These are phyloP conservation scores for Chaunax sp. DNA, from an alignment of 2,797 vertebrate species.

Conservation along the genomic window DNA sequence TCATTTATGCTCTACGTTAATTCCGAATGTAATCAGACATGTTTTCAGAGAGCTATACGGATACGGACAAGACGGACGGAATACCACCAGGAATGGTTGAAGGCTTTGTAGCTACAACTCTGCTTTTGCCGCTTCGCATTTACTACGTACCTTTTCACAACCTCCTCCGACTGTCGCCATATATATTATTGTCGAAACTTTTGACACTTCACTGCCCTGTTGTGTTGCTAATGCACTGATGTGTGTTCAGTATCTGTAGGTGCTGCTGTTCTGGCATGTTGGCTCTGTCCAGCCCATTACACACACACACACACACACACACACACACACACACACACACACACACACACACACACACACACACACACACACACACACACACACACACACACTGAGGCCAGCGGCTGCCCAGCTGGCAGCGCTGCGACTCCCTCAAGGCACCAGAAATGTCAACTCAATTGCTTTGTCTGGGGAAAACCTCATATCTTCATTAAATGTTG, in stretches of 20 bases:
- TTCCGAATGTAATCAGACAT: no score
- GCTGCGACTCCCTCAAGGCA: conserved; percentile 39
- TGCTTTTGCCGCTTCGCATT: no score
- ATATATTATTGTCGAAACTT: no score
- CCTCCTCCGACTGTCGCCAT: no score
- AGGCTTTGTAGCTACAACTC: no score
- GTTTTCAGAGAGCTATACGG: no score
- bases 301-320: conserved; percentile 7
- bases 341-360: conserved; percentile 37
- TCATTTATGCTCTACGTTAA: no score
- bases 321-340: conserved; percentile 20
- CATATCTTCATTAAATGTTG: conserved; percentile 42
- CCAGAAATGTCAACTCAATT: conserved; percentile 52
- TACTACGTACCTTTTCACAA: no score
- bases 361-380: conserved; percentile 23
- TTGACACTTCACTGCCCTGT: no score
- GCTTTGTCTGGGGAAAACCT: conserved; percentile 52
- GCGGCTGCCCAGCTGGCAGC: conserved; percentile 58
- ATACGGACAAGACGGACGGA: no score
- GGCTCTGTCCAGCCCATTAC: conserved; percentile 53
- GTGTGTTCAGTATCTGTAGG: conserved; percentile 50
- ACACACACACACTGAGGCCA: conserved; percentile 39
- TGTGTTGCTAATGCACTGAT: conserved; percentile 13
- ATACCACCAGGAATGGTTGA: no score
- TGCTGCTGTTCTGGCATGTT: conserved; percentile 58